Evolutionary conservation across 2,888 invertebrate species (phyloP).

Genomic region (Hyalella azteca): DNA sequence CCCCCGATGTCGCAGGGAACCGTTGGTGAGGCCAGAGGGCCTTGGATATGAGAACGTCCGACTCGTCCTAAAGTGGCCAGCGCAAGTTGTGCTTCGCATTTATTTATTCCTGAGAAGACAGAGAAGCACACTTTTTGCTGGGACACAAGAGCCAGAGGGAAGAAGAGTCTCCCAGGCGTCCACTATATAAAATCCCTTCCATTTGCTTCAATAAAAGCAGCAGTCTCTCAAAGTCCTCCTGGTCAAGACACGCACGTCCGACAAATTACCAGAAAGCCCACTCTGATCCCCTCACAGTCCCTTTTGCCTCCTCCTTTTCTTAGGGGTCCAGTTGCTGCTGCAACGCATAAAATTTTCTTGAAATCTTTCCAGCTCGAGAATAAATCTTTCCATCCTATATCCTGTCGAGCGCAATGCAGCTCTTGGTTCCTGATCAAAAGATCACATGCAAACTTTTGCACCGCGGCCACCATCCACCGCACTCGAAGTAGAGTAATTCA

Average conservation of each 20-base stretch:
- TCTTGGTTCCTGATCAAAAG: background rate
- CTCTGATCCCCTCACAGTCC: slow-evolving; percentile 22
- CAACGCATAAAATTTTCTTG: slow-evolving; percentile 35
- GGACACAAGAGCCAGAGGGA: slow-evolving; percentile 6
- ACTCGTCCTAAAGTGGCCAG: too few relatives aligned
- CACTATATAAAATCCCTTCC: slow-evolving; percentile 33
- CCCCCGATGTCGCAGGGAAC: too few relatives aligned
- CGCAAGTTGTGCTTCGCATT: background rate
- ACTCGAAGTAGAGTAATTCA: background rate
- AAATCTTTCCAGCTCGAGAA: background rate
- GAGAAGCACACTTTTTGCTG: background rate
- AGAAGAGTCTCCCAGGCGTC: slow-evolving; percentile 8
- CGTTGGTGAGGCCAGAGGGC: too few relatives aligned
- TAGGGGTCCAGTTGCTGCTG: background rate
- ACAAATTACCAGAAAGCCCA: slow-evolving; percentile 25
- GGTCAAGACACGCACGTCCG: slow-evolving; percentile 30
- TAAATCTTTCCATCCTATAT: too few relatives aligned
- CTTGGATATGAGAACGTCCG: too few relatives aligned
- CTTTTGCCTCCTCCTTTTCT: slow-evolving; percentile 17
- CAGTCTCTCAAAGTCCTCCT: slow-evolving; percentile 32
- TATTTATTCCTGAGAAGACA: slow-evolving; percentile 17
- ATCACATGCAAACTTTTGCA: slow-evolving; percentile 4
- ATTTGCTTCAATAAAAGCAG: slow-evolving; percentile 36
- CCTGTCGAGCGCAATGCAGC: slow-evolving; percentile 4
- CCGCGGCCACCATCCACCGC: too few relatives aligned